Conservation (phyloP, 2,888 invertebrate species). For the Leptothorax acervorum region DNA sequence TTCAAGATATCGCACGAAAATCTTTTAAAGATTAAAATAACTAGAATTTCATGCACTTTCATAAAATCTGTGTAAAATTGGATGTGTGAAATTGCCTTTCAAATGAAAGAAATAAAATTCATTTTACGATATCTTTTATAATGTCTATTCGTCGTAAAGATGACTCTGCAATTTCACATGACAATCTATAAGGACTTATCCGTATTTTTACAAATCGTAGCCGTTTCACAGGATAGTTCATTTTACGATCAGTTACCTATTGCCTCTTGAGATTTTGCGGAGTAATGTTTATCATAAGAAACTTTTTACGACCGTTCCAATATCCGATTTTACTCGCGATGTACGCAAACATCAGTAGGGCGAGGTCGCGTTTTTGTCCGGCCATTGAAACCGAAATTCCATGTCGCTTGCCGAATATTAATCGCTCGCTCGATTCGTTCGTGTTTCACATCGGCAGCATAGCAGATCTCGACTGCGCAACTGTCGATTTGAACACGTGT, state of each 20-base stretch:
- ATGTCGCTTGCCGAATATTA: slow-evolving; percentile 29
- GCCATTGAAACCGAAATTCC: slow-evolving; percentile 40
- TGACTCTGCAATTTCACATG: background rate
- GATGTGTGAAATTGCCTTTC: background rate
- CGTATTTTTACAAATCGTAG: background rate
- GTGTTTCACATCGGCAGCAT: background rate
- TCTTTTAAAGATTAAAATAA: background rate
- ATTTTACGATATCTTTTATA: background rate
- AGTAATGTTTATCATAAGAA: background rate
- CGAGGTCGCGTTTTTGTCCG: slow-evolving; percentile 36
- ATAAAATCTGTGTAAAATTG: background rate
- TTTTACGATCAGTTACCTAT: slow-evolving; percentile 22
- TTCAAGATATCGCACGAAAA: background rate
- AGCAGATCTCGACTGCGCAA: slow-evolving; percentile 7
- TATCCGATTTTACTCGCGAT: slow-evolving; percentile 31
- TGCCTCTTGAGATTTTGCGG: background rate
- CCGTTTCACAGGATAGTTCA: background rate
- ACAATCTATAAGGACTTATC: background rate
- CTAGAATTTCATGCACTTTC: background rate
- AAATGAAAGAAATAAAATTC: background rate
- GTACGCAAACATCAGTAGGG: slow-evolving; percentile 16
- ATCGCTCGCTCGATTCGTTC: slow-evolving; percentile 21
- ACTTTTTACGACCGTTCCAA: background rate
- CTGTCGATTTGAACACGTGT: background rate
- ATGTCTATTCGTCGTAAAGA: background rate